Evolutionary conservation across 1,140 invertebrate species (phyloP).

Genomic region (Coboldia fuscipes): DNA sequence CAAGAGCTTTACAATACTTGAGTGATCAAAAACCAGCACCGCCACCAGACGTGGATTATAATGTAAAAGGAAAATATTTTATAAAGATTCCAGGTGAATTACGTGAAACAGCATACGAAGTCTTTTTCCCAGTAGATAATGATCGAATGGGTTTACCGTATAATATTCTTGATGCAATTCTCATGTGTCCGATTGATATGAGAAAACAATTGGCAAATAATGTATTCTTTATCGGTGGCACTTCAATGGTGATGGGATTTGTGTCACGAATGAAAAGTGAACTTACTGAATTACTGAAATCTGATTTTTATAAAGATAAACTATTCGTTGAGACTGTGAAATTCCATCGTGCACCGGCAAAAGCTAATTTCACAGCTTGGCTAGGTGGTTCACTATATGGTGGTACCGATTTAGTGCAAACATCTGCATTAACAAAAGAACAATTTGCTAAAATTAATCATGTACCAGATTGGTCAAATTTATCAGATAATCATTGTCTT

Average conservation of each 20-base stretch:
- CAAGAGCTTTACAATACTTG: constrained; percentile 37
- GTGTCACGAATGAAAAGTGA: constrained; percentile 50
- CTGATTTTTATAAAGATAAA: constrained; percentile 35
- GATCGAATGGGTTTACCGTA: constrained; percentile 65
- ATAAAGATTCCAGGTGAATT: constrained; percentile 42
- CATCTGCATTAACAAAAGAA: constrained; percentile 52
- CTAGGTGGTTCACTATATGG: constrained; percentile 70
- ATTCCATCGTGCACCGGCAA: constrained; percentile 55
- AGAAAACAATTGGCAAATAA: constrained; percentile 51
- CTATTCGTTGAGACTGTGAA: constrained; percentile 46
- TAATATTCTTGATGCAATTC: constrained; percentile 62
- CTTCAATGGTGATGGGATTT: constrained; percentile 58
- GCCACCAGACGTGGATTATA: constrained; percentile 45
- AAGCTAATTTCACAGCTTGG: constrained; percentile 72
- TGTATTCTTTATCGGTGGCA: constrained; percentile 68
- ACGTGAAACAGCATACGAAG: constrained; percentile 58
- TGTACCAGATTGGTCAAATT: constrained; percentile 65
- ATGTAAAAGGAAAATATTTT: constrained; percentile 32
- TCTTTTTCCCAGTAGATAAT: constrained; percentile 65
- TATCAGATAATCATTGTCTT: constrained; percentile 40
- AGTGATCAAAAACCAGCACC: constrained; percentile 24
- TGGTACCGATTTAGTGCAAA: constrained; percentile 52
- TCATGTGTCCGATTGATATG: constrained; percentile 58
- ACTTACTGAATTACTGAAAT: constrained; percentile 38
- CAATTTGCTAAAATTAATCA: constrained; percentile 40